Evolutionary conservation across 1,140 invertebrate genomes (phyloP), one percentile per base, ranked within the genome.

Genomic region (Coelopa frigida): DNA sequence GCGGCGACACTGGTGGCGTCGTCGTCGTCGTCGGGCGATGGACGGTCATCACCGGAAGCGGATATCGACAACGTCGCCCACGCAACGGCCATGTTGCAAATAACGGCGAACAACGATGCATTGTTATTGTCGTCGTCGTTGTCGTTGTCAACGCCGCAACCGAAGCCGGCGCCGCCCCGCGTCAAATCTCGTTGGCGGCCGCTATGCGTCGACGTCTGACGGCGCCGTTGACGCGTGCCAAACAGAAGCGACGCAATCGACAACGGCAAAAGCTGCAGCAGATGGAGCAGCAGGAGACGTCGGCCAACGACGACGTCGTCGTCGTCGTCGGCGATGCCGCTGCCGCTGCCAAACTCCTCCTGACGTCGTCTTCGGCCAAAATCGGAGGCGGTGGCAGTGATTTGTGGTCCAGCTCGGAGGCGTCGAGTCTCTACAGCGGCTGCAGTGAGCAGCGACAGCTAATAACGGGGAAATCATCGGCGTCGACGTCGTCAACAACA

Each of bases 241-340:
- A 49, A 23, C 38, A 41, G 12, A 49, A 49, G 20, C 38, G 41
- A 27, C 42, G 48, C 23, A 43, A 46, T 24, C 27, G 27, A 29
- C 27, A 29, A 29, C 14, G 27, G 8, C 27, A 29, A 29, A 29
- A 29, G 27, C 27, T 10, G 27, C 8, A 29, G n/a, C n/a, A n/a
- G n/a, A n/a, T n/a, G n/a, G n/a, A n/a, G n/a, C n/a, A n/a, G n/a
- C n/a, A n/a, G n/a, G n/a, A n/a, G n/a, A n/a, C n/a, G n/a, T n/a
- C 8, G n/a, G 3, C n/a, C 26, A 32, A n/a, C 17, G 17, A 0
- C 2, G 3, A 17, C 26, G 33, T 10, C 41, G 23, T 1, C 17
- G 3, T 11, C 26, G 7, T 4, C 21, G 3, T 8, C 15, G 3
- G 17, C 5, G 6, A 21, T 21, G 3, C 17, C 17, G 18, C 17